These are phyloP conservation scores for Teleiodes luculella DNA, from an alignment of 2,888 invertebrate species.

Conservation along the genomic window DNA sequence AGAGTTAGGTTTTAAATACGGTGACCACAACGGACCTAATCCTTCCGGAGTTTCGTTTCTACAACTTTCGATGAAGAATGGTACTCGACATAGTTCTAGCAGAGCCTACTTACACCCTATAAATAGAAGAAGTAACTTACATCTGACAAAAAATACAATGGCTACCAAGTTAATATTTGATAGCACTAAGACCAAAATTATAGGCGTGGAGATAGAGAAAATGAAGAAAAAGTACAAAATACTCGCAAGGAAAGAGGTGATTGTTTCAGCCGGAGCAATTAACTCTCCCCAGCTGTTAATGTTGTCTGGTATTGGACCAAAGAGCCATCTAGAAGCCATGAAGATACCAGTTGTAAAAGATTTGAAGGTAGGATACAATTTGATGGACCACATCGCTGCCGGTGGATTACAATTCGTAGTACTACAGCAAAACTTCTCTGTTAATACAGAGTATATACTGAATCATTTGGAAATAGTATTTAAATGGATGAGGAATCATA, in stretches of 20 bases:
- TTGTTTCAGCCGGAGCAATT: slow-evolving; percentile 86
- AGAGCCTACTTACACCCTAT: slow-evolving; percentile 82
- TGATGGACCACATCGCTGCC: slow-evolving; percentile 84
- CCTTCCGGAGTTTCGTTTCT: slow-evolving; percentile 81
- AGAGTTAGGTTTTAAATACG: slow-evolving; percentile 78
- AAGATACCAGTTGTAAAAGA: slow-evolving; percentile 77
- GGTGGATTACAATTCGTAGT: slow-evolving; percentile 81
- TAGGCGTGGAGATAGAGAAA: slow-evolving; percentile 80
- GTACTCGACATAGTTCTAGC: slow-evolving; percentile 82
- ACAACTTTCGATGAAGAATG: slow-evolving; percentile 82
- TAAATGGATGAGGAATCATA: slow-evolving; percentile 74
- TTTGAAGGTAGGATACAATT: slow-evolving; percentile 82
- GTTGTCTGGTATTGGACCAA: slow-evolving; percentile 87
- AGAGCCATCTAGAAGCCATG: slow-evolving; percentile 74
- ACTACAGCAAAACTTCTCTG: slow-evolving; percentile 48
- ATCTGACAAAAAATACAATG: slow-evolving; percentile 78
- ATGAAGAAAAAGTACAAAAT: slow-evolving; percentile 71
- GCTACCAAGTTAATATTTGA: slow-evolving; percentile 80
- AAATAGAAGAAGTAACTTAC: slow-evolving; percentile 79
- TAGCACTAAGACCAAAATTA: slow-evolving; percentile 71
- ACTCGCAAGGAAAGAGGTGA: slow-evolving; percentile 83
- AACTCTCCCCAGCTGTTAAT: slow-evolving; percentile 88
- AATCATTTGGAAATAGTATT: slow-evolving; percentile 63
- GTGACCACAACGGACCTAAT: slow-evolving; percentile 81
- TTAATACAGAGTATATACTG: slow-evolving; percentile 56